These are phyloP conservation scores for Xyrichtys novacula DNA, from an alignment of 2,797 vertebrate species.

Conservation along the genomic window DNA sequence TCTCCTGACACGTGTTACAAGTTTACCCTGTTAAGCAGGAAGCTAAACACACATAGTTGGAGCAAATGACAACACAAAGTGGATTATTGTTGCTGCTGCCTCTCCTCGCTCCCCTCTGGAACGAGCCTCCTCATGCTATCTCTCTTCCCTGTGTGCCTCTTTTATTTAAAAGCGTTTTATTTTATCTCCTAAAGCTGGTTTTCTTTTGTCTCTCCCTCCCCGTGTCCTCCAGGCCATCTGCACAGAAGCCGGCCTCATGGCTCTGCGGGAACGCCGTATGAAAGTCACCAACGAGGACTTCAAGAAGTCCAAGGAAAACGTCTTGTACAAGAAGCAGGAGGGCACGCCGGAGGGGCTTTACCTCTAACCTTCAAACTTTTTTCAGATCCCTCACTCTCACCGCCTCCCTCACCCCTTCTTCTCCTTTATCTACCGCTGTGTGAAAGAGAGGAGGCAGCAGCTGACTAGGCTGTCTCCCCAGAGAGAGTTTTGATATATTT, in stretches of 20 bases:
- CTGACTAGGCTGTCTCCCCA: conserved; percentile 31
- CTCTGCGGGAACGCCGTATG: conserved; percentile 95
- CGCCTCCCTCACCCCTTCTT: neutral
- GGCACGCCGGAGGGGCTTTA: conserved; percentile 98
- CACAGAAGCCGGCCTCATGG: conserved; percentile 98
- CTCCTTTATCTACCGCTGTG: conserved; percentile 28
- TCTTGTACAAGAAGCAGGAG: conserved; percentile 99
- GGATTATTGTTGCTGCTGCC: neutral
- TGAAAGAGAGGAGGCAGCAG: conserved; percentile 52
- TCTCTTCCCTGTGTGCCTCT: neutral
- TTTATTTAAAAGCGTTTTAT: neutral
- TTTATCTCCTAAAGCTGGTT: neutral
- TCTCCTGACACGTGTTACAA: neutral
- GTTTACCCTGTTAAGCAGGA: conserved; percentile 17
- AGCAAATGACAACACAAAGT: neutral
- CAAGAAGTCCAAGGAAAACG: conserved; percentile 99
- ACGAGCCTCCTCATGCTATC: neutral
- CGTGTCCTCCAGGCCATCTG: conserved; percentile 91
- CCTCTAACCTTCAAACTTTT: conserved; percentile 83
- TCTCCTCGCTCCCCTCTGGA: neutral
- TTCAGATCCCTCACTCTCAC: conserved; percentile 5
- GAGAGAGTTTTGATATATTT: conserved; percentile 80
- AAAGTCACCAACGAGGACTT: conserved; percentile 99
- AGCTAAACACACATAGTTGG: conserved; percentile 12
- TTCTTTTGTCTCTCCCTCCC: conserved; percentile 12